Evolutionary conservation across 2,888 invertebrate species (phyloP).

Genomic region (Platypus cylindrus): DNA sequence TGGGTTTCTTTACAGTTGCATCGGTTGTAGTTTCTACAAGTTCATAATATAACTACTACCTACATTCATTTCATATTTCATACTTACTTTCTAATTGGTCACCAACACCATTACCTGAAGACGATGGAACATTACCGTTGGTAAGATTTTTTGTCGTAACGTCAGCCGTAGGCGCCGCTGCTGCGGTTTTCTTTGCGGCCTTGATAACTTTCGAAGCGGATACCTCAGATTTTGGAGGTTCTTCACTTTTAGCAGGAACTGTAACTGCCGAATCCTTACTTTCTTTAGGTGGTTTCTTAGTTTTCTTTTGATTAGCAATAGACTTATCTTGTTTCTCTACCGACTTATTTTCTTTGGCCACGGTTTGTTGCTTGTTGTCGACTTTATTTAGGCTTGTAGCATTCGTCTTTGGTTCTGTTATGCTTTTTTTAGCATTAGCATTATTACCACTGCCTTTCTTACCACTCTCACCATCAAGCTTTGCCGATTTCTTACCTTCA

Average conservation of each 20-base stretch:
- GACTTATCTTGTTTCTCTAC: slow-evolving; percentile 26
- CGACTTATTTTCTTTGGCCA: neutral
- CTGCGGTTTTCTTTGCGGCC: slow-evolving; percentile 4
- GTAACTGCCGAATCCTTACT: neutral
- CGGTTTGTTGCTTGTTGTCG: no score
- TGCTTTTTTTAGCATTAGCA: no score
- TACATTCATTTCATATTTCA: neutral
- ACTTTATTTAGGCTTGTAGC: no score
- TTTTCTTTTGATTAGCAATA: no score
- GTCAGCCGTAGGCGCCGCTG: slow-evolving; percentile 1
- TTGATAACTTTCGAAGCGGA: slow-evolving; percentile 16
- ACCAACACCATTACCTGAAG: slow-evolving; percentile 37
- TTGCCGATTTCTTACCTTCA: no score
- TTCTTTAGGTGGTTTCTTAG: no score
- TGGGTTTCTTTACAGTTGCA: slow-evolving; percentile 57
- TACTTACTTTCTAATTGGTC: slow-evolving; percentile 48
- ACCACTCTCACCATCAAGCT: no score
- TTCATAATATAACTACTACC: neutral
- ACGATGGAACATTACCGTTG: slow-evolving; percentile 17
- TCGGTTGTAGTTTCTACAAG: slow-evolving; percentile 61
- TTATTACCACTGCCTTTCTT: no score
- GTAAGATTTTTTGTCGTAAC: slow-evolving; percentile 2
- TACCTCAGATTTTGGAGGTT: slow-evolving; percentile 16
- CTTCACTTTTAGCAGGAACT: neutral
- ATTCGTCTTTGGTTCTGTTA: no score